These are phyloP conservation scores for Coturnix japonica DNA, from an alignment of 2,113 vertebrate species.

Conservation along the genomic window DNA sequence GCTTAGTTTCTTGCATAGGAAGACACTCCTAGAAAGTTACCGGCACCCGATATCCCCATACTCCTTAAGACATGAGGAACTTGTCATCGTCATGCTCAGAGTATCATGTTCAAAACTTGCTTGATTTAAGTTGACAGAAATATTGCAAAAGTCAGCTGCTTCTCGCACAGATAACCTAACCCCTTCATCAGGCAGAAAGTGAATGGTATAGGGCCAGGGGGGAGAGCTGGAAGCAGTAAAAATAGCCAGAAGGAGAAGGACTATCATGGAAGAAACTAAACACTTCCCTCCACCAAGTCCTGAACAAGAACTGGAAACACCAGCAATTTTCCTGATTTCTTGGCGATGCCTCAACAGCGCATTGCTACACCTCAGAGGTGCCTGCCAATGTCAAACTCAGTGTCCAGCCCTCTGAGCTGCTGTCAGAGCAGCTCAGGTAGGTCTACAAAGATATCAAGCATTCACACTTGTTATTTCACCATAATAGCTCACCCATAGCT, in stretches of 20 bases:
- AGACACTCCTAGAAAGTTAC: slow-evolving; percentile 26
- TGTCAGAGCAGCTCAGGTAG: background rate
- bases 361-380: background rate
- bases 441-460: background rate
- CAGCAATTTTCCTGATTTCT: background rate
- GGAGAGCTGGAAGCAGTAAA: background rate
- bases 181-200: background rate
- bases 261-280: background rate
- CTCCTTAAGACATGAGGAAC: background rate
- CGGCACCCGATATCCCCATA: background rate
- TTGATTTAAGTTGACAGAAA: background rate
- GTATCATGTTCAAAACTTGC: background rate
- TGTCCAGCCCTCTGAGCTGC: background rate
- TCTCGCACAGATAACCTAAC: background rate
- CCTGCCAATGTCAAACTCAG: background rate
- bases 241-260: background rate
- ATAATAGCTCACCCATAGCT: no score
- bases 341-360: background rate
- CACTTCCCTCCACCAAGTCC: background rate
- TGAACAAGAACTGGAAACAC: background rate
- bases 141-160: slow-evolving; percentile 18
- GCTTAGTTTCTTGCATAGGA: background rate
- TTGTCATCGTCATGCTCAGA: background rate
- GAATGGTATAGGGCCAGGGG: background rate
- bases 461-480: background rate